These are phyloP conservation scores for Morpho helenor DNA, from an alignment of 2,888 invertebrate genomes.

Conservation along the genomic window DNA sequence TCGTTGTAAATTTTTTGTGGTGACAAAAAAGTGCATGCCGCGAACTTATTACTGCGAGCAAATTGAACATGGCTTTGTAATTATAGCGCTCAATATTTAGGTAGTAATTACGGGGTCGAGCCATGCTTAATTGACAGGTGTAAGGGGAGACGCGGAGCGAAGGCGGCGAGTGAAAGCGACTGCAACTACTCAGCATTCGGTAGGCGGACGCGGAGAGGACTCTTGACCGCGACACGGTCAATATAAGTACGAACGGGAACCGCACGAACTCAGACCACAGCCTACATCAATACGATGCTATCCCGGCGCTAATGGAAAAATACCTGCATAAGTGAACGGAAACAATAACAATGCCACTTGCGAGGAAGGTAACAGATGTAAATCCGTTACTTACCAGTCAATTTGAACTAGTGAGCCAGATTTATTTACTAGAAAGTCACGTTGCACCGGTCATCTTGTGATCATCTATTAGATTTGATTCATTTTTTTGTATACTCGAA, in stretches of 20 bases:
- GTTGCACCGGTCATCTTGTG: conserved; percentile 26
- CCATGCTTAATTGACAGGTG: conserved; percentile 44
- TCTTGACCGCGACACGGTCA: conserved; percentile 45
- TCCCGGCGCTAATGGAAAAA: conserved; percentile 52
- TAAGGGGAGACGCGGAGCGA: conserved; percentile 32
- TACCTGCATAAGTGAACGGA: conserved; percentile 47
- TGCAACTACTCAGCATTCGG: conserved; percentile 26
- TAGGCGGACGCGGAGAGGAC: conserved; percentile 35
- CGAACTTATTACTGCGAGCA: conserved; percentile 60
- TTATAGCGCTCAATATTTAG: conserved; percentile 61
- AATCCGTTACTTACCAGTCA: conserved; percentile 50
- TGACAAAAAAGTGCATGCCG: conserved; percentile 50
- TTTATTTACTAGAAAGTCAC: conserved; percentile 37
- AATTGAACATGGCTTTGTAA: conserved; percentile 63
- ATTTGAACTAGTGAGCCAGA: conserved; percentile 35
- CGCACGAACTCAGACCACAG: conserved; percentile 46
- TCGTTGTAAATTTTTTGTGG: conserved; percentile 54
- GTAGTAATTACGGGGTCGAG: conserved; percentile 51
- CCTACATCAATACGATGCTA: conserved; percentile 50
- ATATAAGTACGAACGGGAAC: conserved; percentile 36
- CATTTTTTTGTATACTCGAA: conserved; percentile 7
- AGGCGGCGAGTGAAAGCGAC: conserved; percentile 39
- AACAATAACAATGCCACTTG: conserved; percentile 57
- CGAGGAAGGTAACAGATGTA: conserved; percentile 58
- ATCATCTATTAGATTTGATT: conserved; percentile 18